Conservation (phyloP, 1,140 invertebrate species). For the Sitobion miscanthi region DNA sequence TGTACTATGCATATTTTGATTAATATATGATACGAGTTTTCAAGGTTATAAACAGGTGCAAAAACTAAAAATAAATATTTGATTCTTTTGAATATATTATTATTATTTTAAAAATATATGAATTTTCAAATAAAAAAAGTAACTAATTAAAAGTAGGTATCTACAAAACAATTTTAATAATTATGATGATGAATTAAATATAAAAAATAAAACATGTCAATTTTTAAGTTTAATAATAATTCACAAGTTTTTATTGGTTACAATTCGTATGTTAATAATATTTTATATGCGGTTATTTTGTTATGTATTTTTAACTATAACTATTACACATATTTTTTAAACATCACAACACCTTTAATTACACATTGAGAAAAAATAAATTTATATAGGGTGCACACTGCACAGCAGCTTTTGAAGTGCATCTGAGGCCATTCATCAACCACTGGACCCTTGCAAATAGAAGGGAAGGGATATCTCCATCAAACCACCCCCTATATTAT, state of each 20-base stretch:
- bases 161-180: background rate
- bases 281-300: background rate
- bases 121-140: background rate
- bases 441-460: constrained; percentile 5
- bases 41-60: no score
- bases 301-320: background rate
- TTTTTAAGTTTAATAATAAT: background rate
- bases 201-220: background rate
- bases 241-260: background rate
- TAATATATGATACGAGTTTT: no score
- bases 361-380: background rate
- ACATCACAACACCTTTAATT: constrained; percentile 16
- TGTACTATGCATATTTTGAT: no score
- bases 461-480: constrained; percentile 46
- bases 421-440: constrained; percentile 43
- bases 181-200: background rate
- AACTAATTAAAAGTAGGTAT: background rate
- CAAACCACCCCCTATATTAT: constrained; percentile 37
- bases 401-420: constrained; percentile 51
- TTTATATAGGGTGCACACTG: constrained; percentile 21
- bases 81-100: no score
- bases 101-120: no score
- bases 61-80: no score
- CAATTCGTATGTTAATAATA: background rate
- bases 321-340: background rate